Evolutionary conservation across 30 jellyfish, hydroid and myxozoan genomes (phyloP).

Genomic region (Nemopilema nomurai): DNA sequence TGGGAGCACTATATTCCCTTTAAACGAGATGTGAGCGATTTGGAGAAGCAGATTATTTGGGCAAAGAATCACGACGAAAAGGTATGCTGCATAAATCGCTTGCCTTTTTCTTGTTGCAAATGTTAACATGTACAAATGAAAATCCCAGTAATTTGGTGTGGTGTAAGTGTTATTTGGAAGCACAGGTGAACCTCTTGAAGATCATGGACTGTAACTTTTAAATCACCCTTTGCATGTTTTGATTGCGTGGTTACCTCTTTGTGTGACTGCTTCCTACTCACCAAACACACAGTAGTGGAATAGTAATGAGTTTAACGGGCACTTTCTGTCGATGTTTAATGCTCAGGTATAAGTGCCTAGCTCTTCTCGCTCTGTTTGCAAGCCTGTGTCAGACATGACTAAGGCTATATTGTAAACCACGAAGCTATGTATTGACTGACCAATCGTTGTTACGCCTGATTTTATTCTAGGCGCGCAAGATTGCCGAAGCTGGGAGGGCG

Average conservation of each 20-base stretch:
- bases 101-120: background rate
- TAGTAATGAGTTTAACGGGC: too few relatives aligned
- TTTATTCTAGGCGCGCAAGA: slow-evolving; percentile 71
- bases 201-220: too few relatives aligned
- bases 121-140: too few relatives aligned
- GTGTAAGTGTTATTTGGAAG: too few relatives aligned
- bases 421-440: background rate
- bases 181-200: too few relatives aligned
- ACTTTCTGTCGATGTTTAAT: too few relatives aligned
- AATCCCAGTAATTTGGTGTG: background rate
- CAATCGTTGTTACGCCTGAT: background rate
- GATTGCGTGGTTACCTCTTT: too few relatives aligned
- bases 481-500: slow-evolving; percentile 81
- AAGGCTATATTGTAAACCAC: background rate
- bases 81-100: slow-evolving; percentile 34
- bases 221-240: too few relatives aligned
- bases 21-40: slow-evolving; percentile 73
- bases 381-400: background rate
- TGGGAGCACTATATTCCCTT: slow-evolving; percentile 87
- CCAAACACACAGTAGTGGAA: too few relatives aligned
- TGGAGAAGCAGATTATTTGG: slow-evolving; percentile 82
- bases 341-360: too few relatives aligned
- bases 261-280: too few relatives aligned
- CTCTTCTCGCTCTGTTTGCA: background rate
- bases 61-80: slow-evolving; percentile 79